Evolutionary conservation across 2,113 vertebrate species (phyloP), one percentile per base, ranked within the genome.

Genomic region (Stomatorhinus ivindoensis): DNA sequence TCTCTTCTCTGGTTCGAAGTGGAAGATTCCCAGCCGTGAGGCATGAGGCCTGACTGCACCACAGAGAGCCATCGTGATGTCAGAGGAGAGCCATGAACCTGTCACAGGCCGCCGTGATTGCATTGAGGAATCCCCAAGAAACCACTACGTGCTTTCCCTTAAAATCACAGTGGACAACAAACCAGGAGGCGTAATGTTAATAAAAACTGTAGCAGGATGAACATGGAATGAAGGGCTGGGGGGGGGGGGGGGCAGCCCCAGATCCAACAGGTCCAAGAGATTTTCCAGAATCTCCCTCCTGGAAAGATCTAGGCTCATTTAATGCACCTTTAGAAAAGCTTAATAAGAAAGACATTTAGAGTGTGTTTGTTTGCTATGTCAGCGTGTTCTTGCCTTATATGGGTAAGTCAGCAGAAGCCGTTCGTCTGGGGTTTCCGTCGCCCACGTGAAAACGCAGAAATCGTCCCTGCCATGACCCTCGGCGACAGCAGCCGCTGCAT

Each of bases 41-140:
- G 89, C 90, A 90, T 92, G 89, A 92, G 92, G 92, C 92, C 92
- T 90, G 88, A 91, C 91, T 91, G 35, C 69, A 89, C 85, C 69
- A 87, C 73, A 58, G 88, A 87, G 90, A 91, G 42, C 80, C 53
- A 88, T 21, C n/a, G 87, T 58, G 84, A 48, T 89, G 84, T 48
- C 50, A 89, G n/a, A 50, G 53, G 13, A 47, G 48, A 35, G 50
- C 42, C 21, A n/a, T 65, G 44, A 86, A 44, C 15, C 76, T 44
- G 39, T 46, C 73, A 80, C 31, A 80, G 73, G 10, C 31, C 1
- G 10, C 35, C 0, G 3, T 80, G 27, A 39, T 31, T n/a, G n/a
- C 27, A 13, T 0, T 69, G 61, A 10, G 61, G 61, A 27, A 69
- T 31, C n/a, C 27, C 61, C 61, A 69, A 31, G n/a, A 69, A 69